Conservation (phyloP, 2,797 vertebrate genomes). For the Macropus fuliginosus region DNA sequence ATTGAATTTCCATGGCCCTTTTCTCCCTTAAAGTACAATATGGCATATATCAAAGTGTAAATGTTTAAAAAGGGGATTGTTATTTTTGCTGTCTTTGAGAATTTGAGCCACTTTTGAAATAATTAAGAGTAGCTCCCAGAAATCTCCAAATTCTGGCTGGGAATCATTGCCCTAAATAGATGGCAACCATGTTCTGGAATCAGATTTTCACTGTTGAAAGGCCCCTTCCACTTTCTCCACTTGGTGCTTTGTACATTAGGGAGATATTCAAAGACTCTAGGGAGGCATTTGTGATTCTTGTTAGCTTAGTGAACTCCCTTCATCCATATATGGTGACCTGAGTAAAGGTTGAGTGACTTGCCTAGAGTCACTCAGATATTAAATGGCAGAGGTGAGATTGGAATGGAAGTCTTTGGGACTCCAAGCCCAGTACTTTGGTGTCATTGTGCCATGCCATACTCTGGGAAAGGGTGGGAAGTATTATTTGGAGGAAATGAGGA, state of each 20-base stretch:
- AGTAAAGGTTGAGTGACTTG: background rate
- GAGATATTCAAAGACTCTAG: background rate
- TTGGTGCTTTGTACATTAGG: background rate
- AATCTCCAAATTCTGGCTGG: background rate
- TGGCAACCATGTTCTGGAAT: background rate
- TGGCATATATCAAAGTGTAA: background rate
- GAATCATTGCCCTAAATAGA: background rate
- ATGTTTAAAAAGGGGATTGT: background rate
- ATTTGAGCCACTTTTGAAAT: background rate
- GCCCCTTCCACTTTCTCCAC: background rate
- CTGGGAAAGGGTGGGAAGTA: background rate
- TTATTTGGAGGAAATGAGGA: background rate
- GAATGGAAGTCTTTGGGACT: background rate
- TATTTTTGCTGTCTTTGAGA: constrained; percentile 33
- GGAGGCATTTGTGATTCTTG: background rate
- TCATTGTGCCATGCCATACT: background rate
- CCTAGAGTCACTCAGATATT: background rate
- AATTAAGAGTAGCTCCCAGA: background rate
- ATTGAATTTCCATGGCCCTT: background rate
- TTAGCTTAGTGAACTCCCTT: background rate
- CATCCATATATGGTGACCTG: background rate
- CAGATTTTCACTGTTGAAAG: background rate
- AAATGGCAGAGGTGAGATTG: background rate
- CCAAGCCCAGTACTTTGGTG: background rate
- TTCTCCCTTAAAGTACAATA: background rate